These are phyloP conservation scores for Botia kubotai DNA, from an alignment of 2,797 vertebrate genomes.

Conservation along the genomic window DNA sequence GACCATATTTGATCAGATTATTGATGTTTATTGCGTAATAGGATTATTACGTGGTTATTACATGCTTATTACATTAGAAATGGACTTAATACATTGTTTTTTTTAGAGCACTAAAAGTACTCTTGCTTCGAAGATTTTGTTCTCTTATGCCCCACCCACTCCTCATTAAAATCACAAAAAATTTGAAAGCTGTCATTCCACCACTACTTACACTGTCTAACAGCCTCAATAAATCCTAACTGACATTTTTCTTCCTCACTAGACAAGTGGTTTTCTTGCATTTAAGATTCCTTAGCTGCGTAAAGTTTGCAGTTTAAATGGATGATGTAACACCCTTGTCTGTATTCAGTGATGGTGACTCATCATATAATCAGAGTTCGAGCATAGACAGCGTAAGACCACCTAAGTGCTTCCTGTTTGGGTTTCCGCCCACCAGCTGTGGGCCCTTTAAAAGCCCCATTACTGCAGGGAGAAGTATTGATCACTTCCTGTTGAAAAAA, in stretches of 20 bases:
- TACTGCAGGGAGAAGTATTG: constrained; percentile 30
- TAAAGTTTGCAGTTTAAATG: not conserved
- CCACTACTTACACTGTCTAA: not conserved
- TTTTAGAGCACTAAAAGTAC: no score
- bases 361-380: constrained; percentile 37
- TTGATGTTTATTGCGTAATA: no score
- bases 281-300: not conserved
- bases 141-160: no score
- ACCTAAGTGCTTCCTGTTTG: constrained; percentile 51
- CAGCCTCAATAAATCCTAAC: not conserved
- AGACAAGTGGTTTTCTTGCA: not conserved
- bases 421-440: constrained; percentile 33
- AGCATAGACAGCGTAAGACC: constrained; percentile 29
- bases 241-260: not conserved
- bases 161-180: no score
- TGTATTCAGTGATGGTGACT: constrained; percentile 27
- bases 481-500: constrained; percentile 50
- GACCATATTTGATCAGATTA: no score
- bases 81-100: no score
- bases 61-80: no score
- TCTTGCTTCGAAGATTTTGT: not conserved
- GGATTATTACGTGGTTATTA: no score
- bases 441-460: constrained; percentile 38
- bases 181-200: no score
- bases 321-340: constrained; percentile 7